Evolutionary conservation across 2,797 vertebrate species (phyloP).

Genomic region (Pangasius djambal): DNA sequence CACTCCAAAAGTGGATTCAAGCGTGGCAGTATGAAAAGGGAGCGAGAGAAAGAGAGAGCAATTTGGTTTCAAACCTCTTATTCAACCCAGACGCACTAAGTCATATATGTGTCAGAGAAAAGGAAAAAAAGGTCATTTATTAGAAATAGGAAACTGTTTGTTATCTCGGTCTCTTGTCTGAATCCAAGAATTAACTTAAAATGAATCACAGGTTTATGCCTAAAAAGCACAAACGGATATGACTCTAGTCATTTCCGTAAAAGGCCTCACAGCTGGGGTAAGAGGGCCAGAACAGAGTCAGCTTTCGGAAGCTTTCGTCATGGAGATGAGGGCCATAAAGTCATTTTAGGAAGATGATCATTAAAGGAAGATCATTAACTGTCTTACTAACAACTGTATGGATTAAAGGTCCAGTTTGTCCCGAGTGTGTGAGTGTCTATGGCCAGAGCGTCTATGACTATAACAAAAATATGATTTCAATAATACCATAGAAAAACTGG

Average conservation of each 20-base stretch:
- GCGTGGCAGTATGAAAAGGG: background rate
- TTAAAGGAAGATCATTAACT: background rate
- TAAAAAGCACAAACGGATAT: background rate
- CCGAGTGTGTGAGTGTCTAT: background rate
- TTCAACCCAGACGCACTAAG: slow-evolving; percentile 33
- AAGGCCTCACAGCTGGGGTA: background rate
- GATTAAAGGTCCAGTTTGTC: background rate
- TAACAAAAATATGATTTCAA: background rate
- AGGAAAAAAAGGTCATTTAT: slow-evolving; percentile 12
- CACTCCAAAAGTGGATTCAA: background rate
- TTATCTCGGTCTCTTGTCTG: slow-evolving; percentile 36
- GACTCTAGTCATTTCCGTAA: background rate
- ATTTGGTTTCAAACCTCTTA: slow-evolving; percentile 37
- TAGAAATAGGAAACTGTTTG: slow-evolving; percentile 14
- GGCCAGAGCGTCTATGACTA: background rate
- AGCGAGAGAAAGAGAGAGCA: slow-evolving; percentile 10
- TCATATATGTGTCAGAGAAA: slow-evolving; percentile 2
- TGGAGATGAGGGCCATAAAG: background rate
- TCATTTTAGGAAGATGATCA: background rate
- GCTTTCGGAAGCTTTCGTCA: background rate
- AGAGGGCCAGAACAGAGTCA: background rate
- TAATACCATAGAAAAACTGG: background rate
- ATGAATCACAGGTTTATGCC: slow-evolving; percentile 7
- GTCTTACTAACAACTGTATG: background rate
- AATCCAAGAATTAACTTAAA: slow-evolving; percentile 33